Conservation (phyloP, 2,113 vertebrate species). For the Prolemur simus region DNA sequence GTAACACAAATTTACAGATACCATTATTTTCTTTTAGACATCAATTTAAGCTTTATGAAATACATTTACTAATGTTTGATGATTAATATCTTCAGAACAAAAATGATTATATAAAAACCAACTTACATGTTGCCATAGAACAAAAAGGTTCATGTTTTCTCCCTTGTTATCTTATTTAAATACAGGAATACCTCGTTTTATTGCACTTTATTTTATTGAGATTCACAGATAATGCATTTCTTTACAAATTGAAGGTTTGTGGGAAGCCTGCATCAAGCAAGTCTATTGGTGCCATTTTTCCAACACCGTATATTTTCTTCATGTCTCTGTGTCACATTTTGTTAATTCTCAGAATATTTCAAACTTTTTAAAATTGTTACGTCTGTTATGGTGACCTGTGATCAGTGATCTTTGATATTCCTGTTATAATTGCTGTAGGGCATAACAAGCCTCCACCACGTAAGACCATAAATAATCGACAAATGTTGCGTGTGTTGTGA, state of each 20-base stretch:
- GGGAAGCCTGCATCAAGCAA: not conserved
- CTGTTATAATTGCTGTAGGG: not conserved
- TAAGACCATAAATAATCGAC: not conserved
- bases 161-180: not conserved
- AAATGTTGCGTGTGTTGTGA: not conserved
- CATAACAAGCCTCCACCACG: not conserved
- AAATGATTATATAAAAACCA: conserved; percentile 18
- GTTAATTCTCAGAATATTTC: not conserved
- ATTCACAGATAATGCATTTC: not conserved
- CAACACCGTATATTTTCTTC: not conserved
- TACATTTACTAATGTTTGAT: not conserved
- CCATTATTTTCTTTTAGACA: not conserved
- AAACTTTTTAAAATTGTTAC: not conserved
- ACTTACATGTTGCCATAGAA: not conserved
- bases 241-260: not conserved
- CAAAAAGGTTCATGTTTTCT: not conserved
- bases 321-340: not conserved
- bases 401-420: not conserved
- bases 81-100: conserved; percentile 29
- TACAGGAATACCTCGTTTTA: not conserved
- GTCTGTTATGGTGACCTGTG: not conserved
- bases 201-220: not conserved
- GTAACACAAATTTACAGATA: not conserved
- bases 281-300: not conserved
- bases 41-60: not conserved